Evolutionary conservation across 2,888 invertebrate species (phyloP), one percentile per base, ranked within the genome.

Genomic region (Argyresthia goedartella): DNA sequence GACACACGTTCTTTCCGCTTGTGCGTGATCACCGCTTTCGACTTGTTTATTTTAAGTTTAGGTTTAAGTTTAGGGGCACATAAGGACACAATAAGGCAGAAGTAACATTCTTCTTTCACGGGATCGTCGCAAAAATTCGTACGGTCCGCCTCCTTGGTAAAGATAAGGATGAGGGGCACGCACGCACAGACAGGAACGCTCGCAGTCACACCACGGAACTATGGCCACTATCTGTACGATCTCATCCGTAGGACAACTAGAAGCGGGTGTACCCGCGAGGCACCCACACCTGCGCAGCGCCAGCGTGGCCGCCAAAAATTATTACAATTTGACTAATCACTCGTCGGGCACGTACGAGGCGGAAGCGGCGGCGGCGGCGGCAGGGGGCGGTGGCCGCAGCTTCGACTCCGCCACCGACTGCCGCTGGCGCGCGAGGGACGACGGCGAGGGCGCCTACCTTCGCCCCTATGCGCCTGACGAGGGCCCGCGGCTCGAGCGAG

Each of bases 311-410:
- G 79, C 73, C 73, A 88, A 85, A 82, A 88, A 84, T 81, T 87
- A 84, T 85, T 88, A 87, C 86, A 87, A 87, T 82, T 78, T 86
- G 75, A 81, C 81, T 76, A 87, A 86, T 73, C 85, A 86, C 73
- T 79, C 82, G 59, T 73, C 86, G 81, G 76, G 71, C 60, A 68
- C 73, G 61, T 84, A 81, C 71, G 74, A 77, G 62, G 67, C 75
- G 64, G 84, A 81, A 61, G 67, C 69, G 55, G 76, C 71, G 57
- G 73, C 71, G 55, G 65, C 69, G 56, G 78, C 71, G 56, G 58
- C 67, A 54, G 76, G 82, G 53, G 64, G 73, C 53, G 75, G 76
- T 53, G 82, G 76, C 53, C 81, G 77, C 63, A 86, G 84, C 69
- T 85, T 84, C 72, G 88, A 87, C 74, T 88, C 81, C 54, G 86